These are phyloP conservation scores for Pseudopleuronectes americanus DNA, from an alignment of 2,797 vertebrate genomes.

Conservation along the genomic window DNA sequence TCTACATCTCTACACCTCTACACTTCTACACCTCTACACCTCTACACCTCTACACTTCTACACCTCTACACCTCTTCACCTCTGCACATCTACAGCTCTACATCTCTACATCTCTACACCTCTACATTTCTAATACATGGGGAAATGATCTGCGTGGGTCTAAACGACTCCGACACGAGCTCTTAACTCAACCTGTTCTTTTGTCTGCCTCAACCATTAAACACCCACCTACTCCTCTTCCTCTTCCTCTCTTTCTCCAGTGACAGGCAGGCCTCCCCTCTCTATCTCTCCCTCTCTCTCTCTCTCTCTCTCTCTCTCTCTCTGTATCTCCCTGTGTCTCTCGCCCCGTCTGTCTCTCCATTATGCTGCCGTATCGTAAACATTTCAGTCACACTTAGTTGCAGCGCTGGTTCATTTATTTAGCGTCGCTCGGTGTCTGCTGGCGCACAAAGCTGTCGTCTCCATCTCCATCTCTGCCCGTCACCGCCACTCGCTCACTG, in stretches of 20 bases:
- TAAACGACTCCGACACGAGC: constrained; percentile 13
- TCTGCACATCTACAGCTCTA: too few relatives aligned
- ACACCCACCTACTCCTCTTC: constrained; percentile 22
- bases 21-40: too few relatives aligned
- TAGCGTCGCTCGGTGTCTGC: constrained; percentile 21
- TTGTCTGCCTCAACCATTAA: constrained; percentile 11
- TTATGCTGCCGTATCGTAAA: constrained; percentile 63
- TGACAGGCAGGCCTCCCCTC: background rate
- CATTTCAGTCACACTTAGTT: constrained; percentile 77
- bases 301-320: background rate
- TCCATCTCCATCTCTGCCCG: constrained; percentile 64
- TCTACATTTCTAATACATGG: background rate
- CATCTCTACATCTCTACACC: too few relatives aligned
- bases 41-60: too few relatives aligned
- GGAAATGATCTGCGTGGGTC: background rate
- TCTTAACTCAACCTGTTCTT: background rate
- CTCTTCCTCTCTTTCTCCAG: background rate
- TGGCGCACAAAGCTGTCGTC: constrained; percentile 59
- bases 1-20: too few relatives aligned
- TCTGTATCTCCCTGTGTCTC: background rate
- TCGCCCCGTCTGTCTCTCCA: constrained; percentile 26
- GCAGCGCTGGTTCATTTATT: constrained; percentile 75
- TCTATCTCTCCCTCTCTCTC: constrained; percentile 5
- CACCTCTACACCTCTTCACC: too few relatives aligned
- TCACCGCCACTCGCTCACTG: constrained; percentile 55